Base-by-base conservation (phyloP, 2,113 vertebrate species). In the Pseudorasbora parva region DNA sequence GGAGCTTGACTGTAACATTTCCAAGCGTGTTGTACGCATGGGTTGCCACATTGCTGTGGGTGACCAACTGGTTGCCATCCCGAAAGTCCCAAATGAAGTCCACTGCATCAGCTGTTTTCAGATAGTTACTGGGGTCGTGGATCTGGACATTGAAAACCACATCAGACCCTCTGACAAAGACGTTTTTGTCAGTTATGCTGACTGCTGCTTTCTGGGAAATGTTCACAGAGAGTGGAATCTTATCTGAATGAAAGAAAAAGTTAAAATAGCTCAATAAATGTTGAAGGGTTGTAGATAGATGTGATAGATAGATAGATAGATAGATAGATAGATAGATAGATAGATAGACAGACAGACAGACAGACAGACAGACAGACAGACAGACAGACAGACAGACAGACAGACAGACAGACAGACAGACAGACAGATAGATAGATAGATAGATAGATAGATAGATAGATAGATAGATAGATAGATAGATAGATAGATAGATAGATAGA, bases 61-160 rank as follows among this genome's bases (percentile, higher is more conserved):
- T 96, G 73, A 97, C 93, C 92, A 96, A 93, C 54, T 95, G 93
- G 47, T 94, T 98, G 56, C 96, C 96, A 14, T 99, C 97, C 30
- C 93, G 93, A 0, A 98, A 99, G 86, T 95, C 94, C 97, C 97
- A 99, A 78, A 94, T 95, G 91, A 95, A 99, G 87, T 94, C 91
- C 41, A 98, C 88, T 4, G 90, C 74, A 33, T 90, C 87, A 1
- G 97, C 96, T 3, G 92, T 91, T 47, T 95, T 96, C 59, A 99
- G 94, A 79, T 97, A 99, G 74, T 93, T 74, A 60, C 96, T 97
- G 84, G 98, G 98, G 84, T 99, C 98, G 0, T 99, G 97, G 57
- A 98, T 84, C 72, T 92, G 90, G 75, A 96, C 96, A 2, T 91
- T 89, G 84, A 98, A 98, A 1, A 89, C 87, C 19, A 99, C 93